phyloP scores from a whole-genome alignment of 53 echinoderm and acorn worm species.

The Henricia sp. region DNA sequence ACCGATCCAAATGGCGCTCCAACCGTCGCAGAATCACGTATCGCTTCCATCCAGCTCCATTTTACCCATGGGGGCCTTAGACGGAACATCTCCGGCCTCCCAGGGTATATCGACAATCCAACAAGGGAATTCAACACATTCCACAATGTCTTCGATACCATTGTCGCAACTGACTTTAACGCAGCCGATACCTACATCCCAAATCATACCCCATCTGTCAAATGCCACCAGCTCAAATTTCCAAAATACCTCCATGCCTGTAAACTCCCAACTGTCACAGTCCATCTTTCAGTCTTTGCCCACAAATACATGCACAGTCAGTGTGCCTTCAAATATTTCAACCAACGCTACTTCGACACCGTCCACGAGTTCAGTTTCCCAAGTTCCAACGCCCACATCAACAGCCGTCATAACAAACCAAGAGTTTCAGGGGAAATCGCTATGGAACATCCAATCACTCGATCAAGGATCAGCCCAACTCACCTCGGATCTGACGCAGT shows the following conservation, averaged over 20 bases:
- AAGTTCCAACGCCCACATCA: background rate
- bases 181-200: slow-evolving; percentile 38
- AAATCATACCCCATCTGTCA: slow-evolving; percentile 6
- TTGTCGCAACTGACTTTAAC: slow-evolving; percentile 25
- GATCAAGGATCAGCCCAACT: slow-evolving; percentile 37
- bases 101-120: slow-evolving; percentile 25
- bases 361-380: slow-evolving; percentile 6
- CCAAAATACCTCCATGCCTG: background rate
- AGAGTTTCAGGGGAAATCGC: slow-evolving; percentile 44
- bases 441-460: slow-evolving; percentile 48
- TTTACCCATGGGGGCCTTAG: too few species aligned
- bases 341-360: slow-evolving; percentile 4
- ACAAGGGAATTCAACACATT: too few species aligned
- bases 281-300: slow-evolving; percentile 41
- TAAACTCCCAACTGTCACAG: slow-evolving; percentile 38
- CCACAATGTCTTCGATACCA: slow-evolving; percentile 37
- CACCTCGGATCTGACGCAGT: slow-evolving; percentile 25
- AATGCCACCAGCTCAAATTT: background rate
- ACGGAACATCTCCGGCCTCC: too few species aligned
- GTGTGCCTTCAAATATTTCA: background rate
- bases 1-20: slow-evolving; percentile 32
- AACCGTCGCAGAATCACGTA: slow-evolving; percentile 9
- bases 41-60: background rate
- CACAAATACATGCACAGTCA: background rate
- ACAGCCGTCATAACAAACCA: slow-evolving; percentile 22